A percentile compares a stretch with the other conserved stretches of the same genome.
These are phyloP conservation scores for Myotis pilosus DNA, from an alignment of 2,797 vertebrate species.

Conservation along the genomic window DNA sequence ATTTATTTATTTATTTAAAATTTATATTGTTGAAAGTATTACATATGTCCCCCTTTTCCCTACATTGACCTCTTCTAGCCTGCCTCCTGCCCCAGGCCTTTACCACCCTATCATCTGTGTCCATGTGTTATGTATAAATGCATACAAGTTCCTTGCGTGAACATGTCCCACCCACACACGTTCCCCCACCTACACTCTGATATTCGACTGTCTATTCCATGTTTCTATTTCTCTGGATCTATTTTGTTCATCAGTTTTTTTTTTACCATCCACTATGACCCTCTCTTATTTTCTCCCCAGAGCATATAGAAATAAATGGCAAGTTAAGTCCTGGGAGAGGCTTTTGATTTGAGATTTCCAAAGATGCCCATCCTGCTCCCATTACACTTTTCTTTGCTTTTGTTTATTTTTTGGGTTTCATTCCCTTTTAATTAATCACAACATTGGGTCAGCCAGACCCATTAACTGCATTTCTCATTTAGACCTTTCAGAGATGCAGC, in stretches of 20 bases:
- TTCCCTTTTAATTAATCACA: slow-evolving; percentile 92
- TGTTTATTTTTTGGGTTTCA: slow-evolving; percentile 78
- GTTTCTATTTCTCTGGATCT: no score
- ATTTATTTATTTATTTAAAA: no score
- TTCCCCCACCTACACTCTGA: no score
- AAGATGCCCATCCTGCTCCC: slow-evolving; percentile 59
- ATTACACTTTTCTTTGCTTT: slow-evolving; percentile 13
- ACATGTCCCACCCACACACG: no score
- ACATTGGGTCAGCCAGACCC: slow-evolving; percentile 87
- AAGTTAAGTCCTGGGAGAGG: not conserved
- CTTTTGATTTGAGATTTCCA: slow-evolving; percentile 58
- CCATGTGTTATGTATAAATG: no score
- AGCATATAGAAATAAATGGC: not conserved
- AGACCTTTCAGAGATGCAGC: slow-evolving; percentile 85
- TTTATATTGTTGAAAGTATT: no score
- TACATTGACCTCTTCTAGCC: no score
- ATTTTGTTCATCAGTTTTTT: not conserved
- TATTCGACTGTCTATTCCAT: no score
- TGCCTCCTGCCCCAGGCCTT: no score
- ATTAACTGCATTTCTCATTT: slow-evolving; percentile 92
- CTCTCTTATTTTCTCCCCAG: not conserved
- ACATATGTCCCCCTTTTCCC: no score
- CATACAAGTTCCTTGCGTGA: no score
- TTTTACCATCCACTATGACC: not conserved
- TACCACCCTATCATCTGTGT: no score